Conservation (phyloP, 1,140 invertebrate genomes). For the Battus philenor region DNA sequence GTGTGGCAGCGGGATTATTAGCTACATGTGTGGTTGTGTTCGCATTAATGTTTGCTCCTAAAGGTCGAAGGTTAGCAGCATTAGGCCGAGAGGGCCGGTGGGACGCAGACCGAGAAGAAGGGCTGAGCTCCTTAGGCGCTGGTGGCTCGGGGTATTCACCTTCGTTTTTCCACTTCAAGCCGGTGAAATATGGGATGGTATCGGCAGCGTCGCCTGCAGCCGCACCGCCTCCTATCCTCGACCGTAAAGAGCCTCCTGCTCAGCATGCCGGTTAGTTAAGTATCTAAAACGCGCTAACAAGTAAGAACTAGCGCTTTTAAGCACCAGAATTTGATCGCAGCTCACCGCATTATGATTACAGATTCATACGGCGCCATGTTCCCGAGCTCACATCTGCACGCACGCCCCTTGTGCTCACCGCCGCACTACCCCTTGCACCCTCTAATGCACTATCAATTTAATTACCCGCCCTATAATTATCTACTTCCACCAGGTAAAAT, state of each 20-base stretch:
- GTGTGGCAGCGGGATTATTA: constrained; percentile 90
- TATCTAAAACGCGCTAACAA: constrained; percentile 66
- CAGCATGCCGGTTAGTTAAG: constrained; percentile 81
- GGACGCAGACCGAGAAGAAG: constrained; percentile 85
- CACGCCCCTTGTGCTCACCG: constrained; percentile 66
- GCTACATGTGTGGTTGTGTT: constrained; percentile 89
- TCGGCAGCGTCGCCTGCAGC: constrained; percentile 70
- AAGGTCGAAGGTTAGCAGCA: constrained; percentile 92
- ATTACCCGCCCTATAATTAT: constrained; percentile 67
- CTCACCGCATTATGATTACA: constrained; percentile 57
- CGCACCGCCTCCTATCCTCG: constrained; percentile 43
- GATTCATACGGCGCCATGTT: constrained; percentile 69
- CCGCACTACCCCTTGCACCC: constrained; percentile 69
- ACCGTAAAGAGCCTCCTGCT: constrained; percentile 73
- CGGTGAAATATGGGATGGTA: constrained; percentile 83
- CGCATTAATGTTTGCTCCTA: constrained; percentile 95
- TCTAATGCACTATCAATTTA: constrained; percentile 72
- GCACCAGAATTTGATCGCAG: constrained; percentile 45
- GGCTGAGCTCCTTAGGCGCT: constrained; percentile 84
- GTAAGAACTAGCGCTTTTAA: constrained; percentile 59
- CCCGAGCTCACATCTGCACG: constrained; percentile 61
- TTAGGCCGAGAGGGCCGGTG: constrained; percentile 88
- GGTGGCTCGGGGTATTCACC: constrained; percentile 90
- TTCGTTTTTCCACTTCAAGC: constrained; percentile 94
- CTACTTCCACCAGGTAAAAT: constrained; percentile 73